phyloP scores from a whole-genome alignment of 2,888 invertebrate genomes.

The Zhengitettix transpicula region DNA sequence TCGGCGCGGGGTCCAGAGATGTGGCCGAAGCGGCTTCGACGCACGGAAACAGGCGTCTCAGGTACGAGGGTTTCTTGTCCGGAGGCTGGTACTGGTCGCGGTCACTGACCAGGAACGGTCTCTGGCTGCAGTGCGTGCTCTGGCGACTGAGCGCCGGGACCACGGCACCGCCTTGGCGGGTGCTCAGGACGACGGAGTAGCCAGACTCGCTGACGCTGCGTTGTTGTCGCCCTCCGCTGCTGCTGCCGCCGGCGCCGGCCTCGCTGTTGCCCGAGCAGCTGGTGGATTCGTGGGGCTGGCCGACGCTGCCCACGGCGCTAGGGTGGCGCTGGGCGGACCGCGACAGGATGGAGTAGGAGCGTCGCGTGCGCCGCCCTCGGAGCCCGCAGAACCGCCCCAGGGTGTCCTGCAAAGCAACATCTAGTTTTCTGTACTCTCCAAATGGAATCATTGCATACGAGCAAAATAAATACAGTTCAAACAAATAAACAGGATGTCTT shows the following conservation, averaged over 20 bases:
- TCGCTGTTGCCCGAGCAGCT: constrained; percentile 6
- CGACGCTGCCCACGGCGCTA: neutral
- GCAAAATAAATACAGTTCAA: neutral
- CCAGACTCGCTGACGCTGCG: neutral
- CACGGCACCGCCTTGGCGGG: neutral
- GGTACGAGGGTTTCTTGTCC: neutral
- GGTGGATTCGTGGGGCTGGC: neutral
- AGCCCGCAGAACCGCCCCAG: constrained; percentile 28
- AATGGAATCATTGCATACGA: neutral
- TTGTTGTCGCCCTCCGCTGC: neutral
- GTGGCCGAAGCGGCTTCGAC: neutral
- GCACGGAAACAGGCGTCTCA: neutral
- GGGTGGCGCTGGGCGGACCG: constrained; percentile 27
- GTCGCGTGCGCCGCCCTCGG: constrained; percentile 24
- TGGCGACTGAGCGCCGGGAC: neutral
- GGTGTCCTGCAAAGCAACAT: constrained; percentile 36
- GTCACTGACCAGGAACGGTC: neutral
- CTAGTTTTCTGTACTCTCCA: constrained; percentile 5
- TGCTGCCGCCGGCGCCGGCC: neutral
- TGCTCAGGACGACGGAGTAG: neutral
- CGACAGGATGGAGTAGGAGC: constrained; percentile 41
- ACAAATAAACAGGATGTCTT: neutral
- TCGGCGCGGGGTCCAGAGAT: neutral
- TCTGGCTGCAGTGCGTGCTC: constrained; percentile 1
- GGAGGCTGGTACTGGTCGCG: neutral